Conservation (phyloP, 2,888 invertebrate species). For the Lamellibrachia satsuma region DNA sequence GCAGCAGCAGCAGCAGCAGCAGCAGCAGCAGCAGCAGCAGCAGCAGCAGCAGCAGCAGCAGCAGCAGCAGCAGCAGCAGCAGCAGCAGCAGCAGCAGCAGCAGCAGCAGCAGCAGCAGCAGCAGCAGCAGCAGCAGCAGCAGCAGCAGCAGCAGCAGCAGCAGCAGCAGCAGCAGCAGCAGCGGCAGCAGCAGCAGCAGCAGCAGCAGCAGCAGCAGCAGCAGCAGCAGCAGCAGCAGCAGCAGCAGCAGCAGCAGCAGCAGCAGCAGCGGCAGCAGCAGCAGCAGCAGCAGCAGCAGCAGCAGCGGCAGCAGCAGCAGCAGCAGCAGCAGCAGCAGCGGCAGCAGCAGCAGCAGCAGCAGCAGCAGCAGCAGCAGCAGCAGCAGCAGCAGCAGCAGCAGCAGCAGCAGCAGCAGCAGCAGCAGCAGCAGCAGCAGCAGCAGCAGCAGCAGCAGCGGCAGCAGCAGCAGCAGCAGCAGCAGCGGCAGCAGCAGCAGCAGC, state of each 20-base stretch:
- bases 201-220: slow-evolving; percentile 19
- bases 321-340: slow-evolving; percentile 14
- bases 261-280: slow-evolving; percentile 14
- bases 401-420: slow-evolving; percentile 19
- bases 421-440: slow-evolving; percentile 19
- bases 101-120: slow-evolving; percentile 19
- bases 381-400: slow-evolving; percentile 19
- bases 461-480: slow-evolving; percentile 26
- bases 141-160: slow-evolving; percentile 19
- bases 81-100: slow-evolving; percentile 19
- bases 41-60: too few species aligned
- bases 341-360: slow-evolving; percentile 19
- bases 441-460: slow-evolving; percentile 7
- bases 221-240: slow-evolving; percentile 19
- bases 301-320: slow-evolving; percentile 14
- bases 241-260: slow-evolving; percentile 19
- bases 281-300: slow-evolving; percentile 19
- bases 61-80: slow-evolving; percentile 4
- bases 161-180: slow-evolving; percentile 19
- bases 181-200: slow-evolving; percentile 14
- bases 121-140: slow-evolving; percentile 19
- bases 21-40: slow-evolving; percentile 18
- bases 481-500: slow-evolving; percentile 1
- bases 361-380: slow-evolving; percentile 19
- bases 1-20: slow-evolving; percentile 18